Evolutionary conservation across 1,140 invertebrate genomes (phyloP), one percentile per base, ranked within the genome.

Genomic region (Philopotamus ludificatus): DNA sequence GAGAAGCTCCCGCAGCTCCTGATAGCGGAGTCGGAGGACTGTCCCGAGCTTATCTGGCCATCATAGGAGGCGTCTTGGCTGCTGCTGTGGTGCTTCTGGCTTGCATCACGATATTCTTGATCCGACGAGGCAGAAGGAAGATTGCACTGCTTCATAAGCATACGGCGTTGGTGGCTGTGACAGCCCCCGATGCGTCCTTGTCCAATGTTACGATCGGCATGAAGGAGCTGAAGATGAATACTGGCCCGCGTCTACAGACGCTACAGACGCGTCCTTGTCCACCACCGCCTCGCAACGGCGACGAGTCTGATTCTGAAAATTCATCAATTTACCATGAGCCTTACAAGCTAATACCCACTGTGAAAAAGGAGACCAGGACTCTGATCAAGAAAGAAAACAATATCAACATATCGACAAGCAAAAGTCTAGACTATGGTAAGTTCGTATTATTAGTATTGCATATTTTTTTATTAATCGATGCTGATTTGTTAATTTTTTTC

Each of bases 31-130:
- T 72, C 12, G 44, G 42, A 8, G 42, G 42, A 79, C 83, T 77
- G 75, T 26, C 86, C 0, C 83, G 86, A 75, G 85, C 89, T 0
- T 91, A 90, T 72, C 89, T 94, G 25, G 90, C 90, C 0, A 80
- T 93, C 28, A 87, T 92, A 20, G 91, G 91, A 54, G 91, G 91
- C 0, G 86, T 87, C 0, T 73, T 94, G 42, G 90, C 89, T 0
- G 86, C 90, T 57, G 82, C 89, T 1, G 83, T 87, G 0, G 76
- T 91, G 0, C 77, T 91, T 1, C 73, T 87, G n/a, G 86, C 84
- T 2, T 85, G 86, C 70, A 87, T 85, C 8, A 81, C 88, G 1
- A 82, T 89, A 23, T 82, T 92, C 57, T 84, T 90, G 74, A 84
- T 89, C 4, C 81, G 91, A 21, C 80, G 90, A 12, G 87, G 87